A percentile compares a stretch with the other conserved stretches of the same genome.
Conservation (phyloP, 1,140 invertebrate species). For the Andricus grossulariae region DNA sequence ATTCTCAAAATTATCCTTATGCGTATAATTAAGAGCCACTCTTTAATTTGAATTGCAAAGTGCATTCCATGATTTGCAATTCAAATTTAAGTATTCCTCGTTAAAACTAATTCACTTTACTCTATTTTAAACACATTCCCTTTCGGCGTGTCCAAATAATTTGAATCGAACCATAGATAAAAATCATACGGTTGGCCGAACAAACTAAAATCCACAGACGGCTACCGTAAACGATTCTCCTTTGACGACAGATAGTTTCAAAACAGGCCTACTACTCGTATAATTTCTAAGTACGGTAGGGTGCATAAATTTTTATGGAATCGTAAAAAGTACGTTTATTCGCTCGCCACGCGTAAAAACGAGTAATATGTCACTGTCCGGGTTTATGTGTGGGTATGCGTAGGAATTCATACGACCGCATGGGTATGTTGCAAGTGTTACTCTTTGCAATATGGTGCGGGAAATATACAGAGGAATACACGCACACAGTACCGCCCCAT, state of each 20-base stretch:
- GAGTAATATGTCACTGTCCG: constrained; percentile 16
- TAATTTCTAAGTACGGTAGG: neutral
- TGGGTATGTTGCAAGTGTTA: constrained; percentile 51
- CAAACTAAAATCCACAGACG: neutral
- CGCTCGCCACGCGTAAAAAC: neutral
- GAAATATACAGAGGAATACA: constrained; percentile 36
- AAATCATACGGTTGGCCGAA: neutral
- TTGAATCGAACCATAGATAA: neutral
- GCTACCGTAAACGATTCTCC: neutral
- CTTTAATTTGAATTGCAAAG: no score
- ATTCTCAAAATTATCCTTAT: no score
- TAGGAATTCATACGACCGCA: constrained; percentile 60
- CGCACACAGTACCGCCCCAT: constrained; percentile 52
- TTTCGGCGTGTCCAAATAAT: no score
- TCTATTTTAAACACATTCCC: no score
- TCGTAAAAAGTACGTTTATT: constrained; percentile 1
- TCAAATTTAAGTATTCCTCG: no score
- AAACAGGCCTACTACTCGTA: neutral
- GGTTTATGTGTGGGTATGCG: neutral
- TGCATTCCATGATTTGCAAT: no score
- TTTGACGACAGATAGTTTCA: neutral
- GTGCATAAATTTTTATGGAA: constrained; percentile 10
- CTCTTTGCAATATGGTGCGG: constrained; percentile 64
- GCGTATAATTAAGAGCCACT: no score
- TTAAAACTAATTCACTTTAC: no score